phyloP scores from a whole-genome alignment of 2,888 invertebrate species.

The Galerucella calmariensis region DNA sequence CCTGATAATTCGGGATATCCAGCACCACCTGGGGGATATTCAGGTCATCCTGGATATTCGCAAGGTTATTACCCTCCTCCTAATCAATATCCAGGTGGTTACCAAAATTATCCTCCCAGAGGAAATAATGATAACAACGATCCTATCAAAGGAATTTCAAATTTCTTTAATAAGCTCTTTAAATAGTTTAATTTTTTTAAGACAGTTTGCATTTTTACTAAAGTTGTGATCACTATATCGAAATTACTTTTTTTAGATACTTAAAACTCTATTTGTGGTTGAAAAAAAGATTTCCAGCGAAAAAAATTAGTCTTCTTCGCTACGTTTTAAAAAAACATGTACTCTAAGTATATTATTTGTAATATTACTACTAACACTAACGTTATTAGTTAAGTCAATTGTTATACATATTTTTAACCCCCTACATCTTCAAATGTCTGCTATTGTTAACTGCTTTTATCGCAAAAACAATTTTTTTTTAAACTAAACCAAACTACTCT shows the following conservation, averaged over 20 bases:
- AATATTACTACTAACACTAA: conserved; percentile 1
- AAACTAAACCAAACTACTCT: neutral
- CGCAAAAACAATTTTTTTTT: neutral
- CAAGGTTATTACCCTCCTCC: conserved; percentile 36
- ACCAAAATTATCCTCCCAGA: conserved; percentile 48
- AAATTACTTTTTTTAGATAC: neutral
- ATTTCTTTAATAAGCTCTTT: conserved; percentile 53
- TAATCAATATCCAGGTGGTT: conserved; percentile 41
- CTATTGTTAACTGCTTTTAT: neutral
- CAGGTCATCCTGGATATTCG: conserved; percentile 32
- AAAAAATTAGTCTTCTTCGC: neutral
- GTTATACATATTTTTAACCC: neutral
- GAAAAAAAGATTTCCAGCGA: neutral
- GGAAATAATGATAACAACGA: conserved; percentile 47
- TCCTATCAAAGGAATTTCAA: conserved; percentile 52
- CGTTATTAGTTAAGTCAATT: neutral
- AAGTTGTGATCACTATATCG: conserved; percentile 9
- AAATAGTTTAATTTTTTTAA: conserved; percentile 31
- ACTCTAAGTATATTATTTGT: neutral
- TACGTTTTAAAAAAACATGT: neutral
- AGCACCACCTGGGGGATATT: conserved; percentile 24
- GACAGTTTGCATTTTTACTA: neutral
- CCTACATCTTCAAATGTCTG: neutral
- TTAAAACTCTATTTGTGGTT: neutral
- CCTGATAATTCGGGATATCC: conserved; percentile 25